Percentiles rank a stretch among this genome's conserved stretches.
phyloP scores from a whole-genome alignment of 2,113 vertebrate genomes.

The Bubo scandiacus region DNA sequence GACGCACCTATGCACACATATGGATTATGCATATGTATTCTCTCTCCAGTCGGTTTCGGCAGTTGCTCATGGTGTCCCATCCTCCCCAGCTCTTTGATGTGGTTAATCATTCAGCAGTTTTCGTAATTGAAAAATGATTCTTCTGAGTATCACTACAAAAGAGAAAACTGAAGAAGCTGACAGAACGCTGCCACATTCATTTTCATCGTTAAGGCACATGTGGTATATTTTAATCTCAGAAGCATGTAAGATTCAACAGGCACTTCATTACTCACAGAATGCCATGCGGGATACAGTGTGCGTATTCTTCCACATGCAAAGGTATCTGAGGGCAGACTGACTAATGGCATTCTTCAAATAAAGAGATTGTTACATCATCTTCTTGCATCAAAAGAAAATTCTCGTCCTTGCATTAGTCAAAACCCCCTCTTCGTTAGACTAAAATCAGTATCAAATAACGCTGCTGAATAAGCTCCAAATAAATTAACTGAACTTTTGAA shows the following conservation, averaged over 20 bases:
- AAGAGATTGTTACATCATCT: not conserved
- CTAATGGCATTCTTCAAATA: not conserved
- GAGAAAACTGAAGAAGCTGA: not conserved
- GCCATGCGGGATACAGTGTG: not conserved
- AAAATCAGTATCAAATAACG: not conserved
- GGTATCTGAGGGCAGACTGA: not conserved
- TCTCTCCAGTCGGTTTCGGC: not conserved
- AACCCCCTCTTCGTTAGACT: not conserved
- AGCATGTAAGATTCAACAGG: not conserved
- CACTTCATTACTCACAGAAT: not conserved
- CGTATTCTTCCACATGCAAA: not conserved
- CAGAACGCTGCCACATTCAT: not conserved
- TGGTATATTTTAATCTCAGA: not conserved
- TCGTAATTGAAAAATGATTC: not conserved
- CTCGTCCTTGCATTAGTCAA: not conserved
- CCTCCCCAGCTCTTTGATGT: not conserved
- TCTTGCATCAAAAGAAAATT: slow-evolving; percentile 15
- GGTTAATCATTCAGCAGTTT: not conserved
- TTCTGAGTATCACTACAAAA: not conserved
- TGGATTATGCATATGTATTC: too few relatives aligned
- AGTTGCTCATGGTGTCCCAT: rapidly evolving
- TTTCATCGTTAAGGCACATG: not conserved
- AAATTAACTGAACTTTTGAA: not conserved
- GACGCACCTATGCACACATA: not conserved
- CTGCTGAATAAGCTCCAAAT: not conserved